Evolutionary conservation across 2,888 invertebrate genomes (phyloP).

Genomic region (Hypselothyrea guttata): DNA sequence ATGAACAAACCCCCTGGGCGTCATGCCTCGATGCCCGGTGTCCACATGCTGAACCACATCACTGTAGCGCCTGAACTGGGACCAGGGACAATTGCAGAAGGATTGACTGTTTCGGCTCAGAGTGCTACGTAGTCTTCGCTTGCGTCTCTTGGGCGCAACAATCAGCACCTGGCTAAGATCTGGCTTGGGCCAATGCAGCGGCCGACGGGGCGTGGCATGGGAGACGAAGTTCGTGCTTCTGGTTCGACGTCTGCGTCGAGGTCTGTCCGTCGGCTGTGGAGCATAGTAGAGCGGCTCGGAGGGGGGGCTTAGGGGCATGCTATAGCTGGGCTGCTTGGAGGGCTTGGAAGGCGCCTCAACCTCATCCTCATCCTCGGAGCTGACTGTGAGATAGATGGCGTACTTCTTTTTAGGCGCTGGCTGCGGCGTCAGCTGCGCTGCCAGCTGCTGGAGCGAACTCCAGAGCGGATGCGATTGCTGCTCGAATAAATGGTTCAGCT

Average conservation of each 20-base stretch:
- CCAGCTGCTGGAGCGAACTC: constrained; percentile 43
- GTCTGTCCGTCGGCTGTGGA: no score
- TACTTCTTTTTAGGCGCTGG: constrained; percentile 26
- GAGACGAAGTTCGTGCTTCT: no score
- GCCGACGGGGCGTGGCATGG: constrained; percentile 22
- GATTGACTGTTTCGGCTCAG: not conserved
- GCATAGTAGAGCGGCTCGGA: no score
- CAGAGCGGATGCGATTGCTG: constrained; percentile 20
- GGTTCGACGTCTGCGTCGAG: no score
- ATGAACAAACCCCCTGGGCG: no score
- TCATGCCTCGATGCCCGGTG: no score
- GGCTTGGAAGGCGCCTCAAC: not conserved
- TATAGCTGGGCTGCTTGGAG: no score
- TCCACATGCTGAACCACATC: no score
- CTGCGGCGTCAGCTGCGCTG: constrained; percentile 24
- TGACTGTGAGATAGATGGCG: constrained; percentile 48
- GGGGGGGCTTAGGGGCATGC: no score
- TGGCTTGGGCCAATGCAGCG: constrained; percentile 64
- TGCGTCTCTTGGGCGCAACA: not conserved
- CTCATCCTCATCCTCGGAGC: constrained; percentile 49
- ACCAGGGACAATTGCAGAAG: no score
- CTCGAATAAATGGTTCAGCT: constrained; percentile 25
- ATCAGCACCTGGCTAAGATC: constrained; percentile 8
- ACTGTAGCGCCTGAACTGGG: no score
- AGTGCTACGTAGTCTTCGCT: not conserved